Conservation (phyloP, 2,888 invertebrate genomes). For the Oxytorus armatus region DNA sequence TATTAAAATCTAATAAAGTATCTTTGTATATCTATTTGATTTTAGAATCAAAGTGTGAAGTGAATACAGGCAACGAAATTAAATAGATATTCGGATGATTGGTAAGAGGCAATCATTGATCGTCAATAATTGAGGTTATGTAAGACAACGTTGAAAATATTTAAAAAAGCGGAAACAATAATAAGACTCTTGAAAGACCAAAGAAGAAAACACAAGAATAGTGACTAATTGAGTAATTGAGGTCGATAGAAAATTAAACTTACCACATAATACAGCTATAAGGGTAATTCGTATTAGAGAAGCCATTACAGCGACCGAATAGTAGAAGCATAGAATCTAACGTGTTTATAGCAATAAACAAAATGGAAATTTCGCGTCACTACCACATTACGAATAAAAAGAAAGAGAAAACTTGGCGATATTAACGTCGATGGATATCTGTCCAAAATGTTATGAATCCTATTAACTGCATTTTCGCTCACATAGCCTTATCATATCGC, state of each 20-base stretch:
- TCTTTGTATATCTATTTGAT: too few relatives aligned
- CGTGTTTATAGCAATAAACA: slow-evolving; percentile 28
- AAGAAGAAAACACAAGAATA: not conserved
- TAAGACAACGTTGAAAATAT: not conserved
- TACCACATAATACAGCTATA: slow-evolving; percentile 78
- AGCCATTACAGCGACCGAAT: slow-evolving; percentile 75
- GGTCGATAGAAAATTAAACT: slow-evolving; percentile 63
- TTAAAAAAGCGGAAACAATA: not conserved
- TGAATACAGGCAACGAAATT: too few relatives aligned
- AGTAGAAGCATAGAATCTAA: slow-evolving; percentile 57
- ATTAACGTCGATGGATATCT: not conserved
- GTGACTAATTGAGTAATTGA: not conserved
- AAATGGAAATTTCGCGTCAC: slow-evolving; percentile 49
- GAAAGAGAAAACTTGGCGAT: not conserved
- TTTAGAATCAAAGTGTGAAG: too few relatives aligned
- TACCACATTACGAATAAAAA: slow-evolving; percentile 66
- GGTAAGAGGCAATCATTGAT: slow-evolving; percentile 65
- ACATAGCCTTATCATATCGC: not conserved
- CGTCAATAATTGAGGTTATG: slow-evolving; percentile 66
- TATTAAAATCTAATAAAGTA: too few relatives aligned
- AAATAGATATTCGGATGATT: too few relatives aligned
- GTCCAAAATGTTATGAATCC: slow-evolving; percentile 27
- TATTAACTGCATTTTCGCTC: slow-evolving; percentile 30
- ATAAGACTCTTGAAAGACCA: not conserved
- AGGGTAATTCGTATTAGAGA: slow-evolving; percentile 76